Percentiles rank a stretch among this genome's conserved stretches.
Conservation (phyloP, 1,140 invertebrate genomes). For the Drosophila parvula region DNA sequence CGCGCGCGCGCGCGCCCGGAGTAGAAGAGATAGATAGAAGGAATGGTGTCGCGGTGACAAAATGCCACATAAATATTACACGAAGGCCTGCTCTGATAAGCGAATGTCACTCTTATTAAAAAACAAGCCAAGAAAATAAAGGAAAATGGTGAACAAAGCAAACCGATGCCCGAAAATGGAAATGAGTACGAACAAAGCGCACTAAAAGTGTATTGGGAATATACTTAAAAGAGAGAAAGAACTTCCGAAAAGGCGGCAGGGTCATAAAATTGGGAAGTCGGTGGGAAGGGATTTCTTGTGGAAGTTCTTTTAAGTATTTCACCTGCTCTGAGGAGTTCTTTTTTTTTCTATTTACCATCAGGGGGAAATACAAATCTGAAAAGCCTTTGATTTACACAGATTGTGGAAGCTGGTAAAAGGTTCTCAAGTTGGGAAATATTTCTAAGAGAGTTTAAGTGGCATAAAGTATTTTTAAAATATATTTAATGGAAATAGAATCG, state of each 20-base stretch:
- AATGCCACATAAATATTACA: constrained; percentile 80
- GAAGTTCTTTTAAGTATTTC: constrained; percentile 13
- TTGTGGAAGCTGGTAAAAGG: neutral
- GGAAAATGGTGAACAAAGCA: constrained; percentile 63
- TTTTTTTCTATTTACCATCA: neutral
- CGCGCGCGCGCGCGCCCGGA: neutral
- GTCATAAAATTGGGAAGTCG: constrained; percentile 28
- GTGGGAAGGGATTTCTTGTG: constrained; percentile 29
- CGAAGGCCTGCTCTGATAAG: constrained; percentile 63
- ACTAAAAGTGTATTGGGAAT: constrained; percentile 27
- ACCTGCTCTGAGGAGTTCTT: constrained; percentile 1
- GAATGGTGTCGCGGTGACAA: constrained; percentile 73
- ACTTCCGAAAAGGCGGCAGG: constrained; percentile 51
- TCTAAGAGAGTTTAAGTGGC: too few relatives aligned
- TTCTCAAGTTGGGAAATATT: neutral
- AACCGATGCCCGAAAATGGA: constrained; percentile 49
- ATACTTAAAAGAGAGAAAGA: constrained; percentile 45
- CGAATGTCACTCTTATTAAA: constrained; percentile 75
- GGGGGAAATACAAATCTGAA: neutral
- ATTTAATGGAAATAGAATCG: neutral
- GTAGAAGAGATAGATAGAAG: constrained; percentile 58
- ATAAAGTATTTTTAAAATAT: neutral
- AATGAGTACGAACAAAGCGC: constrained; percentile 48
- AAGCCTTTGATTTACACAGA: neutral
- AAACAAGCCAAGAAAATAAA: constrained; percentile 36